phyloP scores from a whole-genome alignment of 1,140 invertebrate genomes.

The Drosophila mauritiana region DNA sequence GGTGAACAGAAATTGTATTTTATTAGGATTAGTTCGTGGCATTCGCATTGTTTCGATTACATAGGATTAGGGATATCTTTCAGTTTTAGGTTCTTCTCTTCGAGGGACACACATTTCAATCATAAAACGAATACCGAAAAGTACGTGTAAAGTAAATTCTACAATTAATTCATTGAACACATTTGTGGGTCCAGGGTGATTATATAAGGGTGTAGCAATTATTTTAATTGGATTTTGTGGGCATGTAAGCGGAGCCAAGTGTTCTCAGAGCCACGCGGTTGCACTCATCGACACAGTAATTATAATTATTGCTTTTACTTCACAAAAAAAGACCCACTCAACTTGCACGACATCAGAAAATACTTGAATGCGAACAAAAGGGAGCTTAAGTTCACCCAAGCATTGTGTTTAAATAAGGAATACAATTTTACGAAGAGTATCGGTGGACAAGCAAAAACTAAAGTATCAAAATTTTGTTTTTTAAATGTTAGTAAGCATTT shows the following conservation, averaged over 20 bases:
- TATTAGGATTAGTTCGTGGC: constrained; percentile 68
- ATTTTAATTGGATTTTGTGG: constrained; percentile 67
- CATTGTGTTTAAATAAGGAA: neutral
- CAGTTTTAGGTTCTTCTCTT: constrained; percentile 19
- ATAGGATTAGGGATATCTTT: constrained; percentile 15
- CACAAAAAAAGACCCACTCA: constrained; percentile 37
- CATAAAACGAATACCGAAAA: constrained; percentile 83
- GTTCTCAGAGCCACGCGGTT: constrained; percentile 60
- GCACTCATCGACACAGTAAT: constrained; percentile 64
- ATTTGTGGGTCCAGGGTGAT: constrained; percentile 26
- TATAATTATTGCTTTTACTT: constrained; percentile 63
- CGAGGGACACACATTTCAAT: constrained; percentile 85
- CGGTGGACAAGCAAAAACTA: no score
- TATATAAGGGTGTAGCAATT: constrained; percentile 49
- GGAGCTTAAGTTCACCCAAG: constrained; percentile 14
- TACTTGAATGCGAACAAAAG: constrained; percentile 3
- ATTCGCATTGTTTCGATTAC: constrained; percentile 31
- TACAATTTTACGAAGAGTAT: no score
- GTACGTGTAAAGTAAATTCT: constrained; percentile 23
- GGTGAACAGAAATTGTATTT: constrained; percentile 77
- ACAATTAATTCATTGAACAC: constrained; percentile 53
- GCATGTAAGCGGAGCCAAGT: constrained; percentile 11
- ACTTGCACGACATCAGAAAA: constrained; percentile 59
- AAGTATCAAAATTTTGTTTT: no score
- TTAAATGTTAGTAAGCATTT: no score